Base-by-base conservation (phyloP, 2,888 invertebrate species). In the Palloptera scutellata region DNA sequence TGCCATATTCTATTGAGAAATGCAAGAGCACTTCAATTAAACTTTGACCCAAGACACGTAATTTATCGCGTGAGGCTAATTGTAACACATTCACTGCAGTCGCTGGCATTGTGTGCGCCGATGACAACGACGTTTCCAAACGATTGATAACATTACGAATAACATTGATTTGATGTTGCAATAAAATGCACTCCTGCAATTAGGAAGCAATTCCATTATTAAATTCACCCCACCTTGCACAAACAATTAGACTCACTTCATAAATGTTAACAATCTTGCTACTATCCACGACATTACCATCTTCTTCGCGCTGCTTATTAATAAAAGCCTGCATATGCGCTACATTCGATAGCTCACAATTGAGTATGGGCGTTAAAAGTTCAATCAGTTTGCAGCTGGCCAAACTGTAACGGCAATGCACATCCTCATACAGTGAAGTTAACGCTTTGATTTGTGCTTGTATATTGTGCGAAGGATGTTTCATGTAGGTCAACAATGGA, bases 81-180 rank as follows among this genome's bases (percentile, higher is more conserved):
- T 88, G 86, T 53, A 89, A 76, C 6, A 88, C 81, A 55, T 83
- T 85, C 41, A 17, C n/a, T 15, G 61, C 52, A 40, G 55, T 20
- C 9, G 19, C 8, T 15, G 17, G 4, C 19, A 10, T 86, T 4
- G 87, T 81, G 3, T 85, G 78, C 45, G 63, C 20, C 12, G 61
- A 8, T 1, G 15, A 69, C 1, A 87, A 86, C 0, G 86, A 86
- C 8, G 88, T 87, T 81, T 93, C 93, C 42, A 96, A 86, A 66
- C 93, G 89, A 69, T 88, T 87, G 83, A 95, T 88, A 19, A 94
- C 91, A 78, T 90, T 91, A 62, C 89, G 88, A 51, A 96, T 92
- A 0, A 94, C 89, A 83, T 96, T 97, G 65, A 96, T 85, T 84
- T 97, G 96, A 73, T 94, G 92, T 84, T 97, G 97, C 60, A 96